These are phyloP conservation scores for Bujurquina vittata DNA, from an alignment of 2,113 vertebrate genomes.

Conservation along the genomic window DNA sequence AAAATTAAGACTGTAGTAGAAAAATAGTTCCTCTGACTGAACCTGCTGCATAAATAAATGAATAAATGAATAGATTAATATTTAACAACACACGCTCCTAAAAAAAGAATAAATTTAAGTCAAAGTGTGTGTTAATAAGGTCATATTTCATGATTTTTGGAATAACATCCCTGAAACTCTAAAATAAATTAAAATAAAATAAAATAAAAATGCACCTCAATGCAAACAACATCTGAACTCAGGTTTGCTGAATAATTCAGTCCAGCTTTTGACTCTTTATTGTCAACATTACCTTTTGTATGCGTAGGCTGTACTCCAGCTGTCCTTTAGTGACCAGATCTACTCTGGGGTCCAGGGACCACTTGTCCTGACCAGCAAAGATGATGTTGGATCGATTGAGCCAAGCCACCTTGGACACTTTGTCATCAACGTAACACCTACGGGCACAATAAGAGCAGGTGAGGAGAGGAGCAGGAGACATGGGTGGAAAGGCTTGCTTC, in stretches of 20 bases:
- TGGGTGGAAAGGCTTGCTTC: neutral
- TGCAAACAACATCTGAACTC: neutral
- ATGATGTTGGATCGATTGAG: constrained; percentile 99
- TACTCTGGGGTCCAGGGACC: constrained; percentile 97
- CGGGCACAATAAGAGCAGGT: constrained; percentile 22
- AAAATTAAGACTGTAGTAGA: constrained; percentile 8
- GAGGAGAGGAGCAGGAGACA: neutral
- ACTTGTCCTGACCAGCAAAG: constrained; percentile 97
- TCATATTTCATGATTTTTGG: neutral
- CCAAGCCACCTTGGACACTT: constrained; percentile 98
- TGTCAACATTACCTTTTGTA: constrained; percentile 85
- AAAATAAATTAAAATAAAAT: neutral
- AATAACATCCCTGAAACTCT: neutral
- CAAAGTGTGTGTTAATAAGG: neutral
- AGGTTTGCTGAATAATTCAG: neutral
- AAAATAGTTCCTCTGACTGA: neutral
- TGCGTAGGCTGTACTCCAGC: constrained; percentile 97
- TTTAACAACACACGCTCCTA: constrained; percentile 3
- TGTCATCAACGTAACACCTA: constrained; percentile 98
- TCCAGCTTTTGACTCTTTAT: neutral
- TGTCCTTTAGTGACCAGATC: constrained; percentile 95
- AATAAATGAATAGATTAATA: constrained; percentile 17
- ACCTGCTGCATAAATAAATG: constrained; percentile 22
- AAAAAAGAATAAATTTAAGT: neutral
- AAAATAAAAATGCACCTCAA: neutral